These are phyloP conservation scores for Scolanthus callimorphus DNA, from an alignment of 92 coral and sea anemone genomes.

Conservation along the genomic window DNA sequence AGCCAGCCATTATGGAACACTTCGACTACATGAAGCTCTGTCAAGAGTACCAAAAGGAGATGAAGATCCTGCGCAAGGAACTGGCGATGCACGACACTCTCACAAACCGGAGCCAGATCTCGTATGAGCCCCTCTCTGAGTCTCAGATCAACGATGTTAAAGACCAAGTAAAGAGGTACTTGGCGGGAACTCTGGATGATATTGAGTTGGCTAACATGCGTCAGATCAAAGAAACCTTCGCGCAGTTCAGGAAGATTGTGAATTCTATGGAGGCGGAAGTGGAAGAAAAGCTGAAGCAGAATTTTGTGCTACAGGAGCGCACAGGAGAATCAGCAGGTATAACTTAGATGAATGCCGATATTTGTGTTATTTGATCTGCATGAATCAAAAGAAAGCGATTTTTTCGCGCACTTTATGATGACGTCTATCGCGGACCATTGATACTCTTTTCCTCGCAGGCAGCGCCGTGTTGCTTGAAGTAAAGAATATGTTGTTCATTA, in stretches of 20 bases:
- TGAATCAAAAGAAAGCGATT: no score
- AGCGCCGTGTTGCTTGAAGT: no score
- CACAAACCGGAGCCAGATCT: conserved; percentile 96
- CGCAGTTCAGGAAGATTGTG: conserved; percentile 76
- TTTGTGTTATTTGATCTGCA: no score
- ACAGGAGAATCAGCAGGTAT: conserved; percentile 44
- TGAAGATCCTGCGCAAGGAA: conserved; percentile 81
- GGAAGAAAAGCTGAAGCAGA: conserved; percentile 78
- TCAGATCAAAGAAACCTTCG: conserved; percentile 92
- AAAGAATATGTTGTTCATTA: no score
- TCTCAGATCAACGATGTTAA: conserved; percentile 80
- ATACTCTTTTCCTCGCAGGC: no score
- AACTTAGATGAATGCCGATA: no score
- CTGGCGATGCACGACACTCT: conserved; percentile 98
- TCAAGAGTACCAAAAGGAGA: conserved; percentile 87
- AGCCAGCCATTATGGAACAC: conserved; percentile 86
- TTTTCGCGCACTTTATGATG: no score
- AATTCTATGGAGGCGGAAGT: conserved; percentile 66
- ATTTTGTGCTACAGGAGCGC: conserved; percentile 72
- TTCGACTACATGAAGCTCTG: conserved; percentile 75
- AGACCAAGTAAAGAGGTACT: conserved; percentile 74
- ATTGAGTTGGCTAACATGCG: conserved; percentile 93
- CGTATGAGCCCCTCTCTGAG: conserved; percentile 92
- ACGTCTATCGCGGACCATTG: no score
- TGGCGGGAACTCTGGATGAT: conserved; percentile 80